Conservation (phyloP, 2,888 invertebrate genomes). For the Lampropteryx suffumata region DNA sequence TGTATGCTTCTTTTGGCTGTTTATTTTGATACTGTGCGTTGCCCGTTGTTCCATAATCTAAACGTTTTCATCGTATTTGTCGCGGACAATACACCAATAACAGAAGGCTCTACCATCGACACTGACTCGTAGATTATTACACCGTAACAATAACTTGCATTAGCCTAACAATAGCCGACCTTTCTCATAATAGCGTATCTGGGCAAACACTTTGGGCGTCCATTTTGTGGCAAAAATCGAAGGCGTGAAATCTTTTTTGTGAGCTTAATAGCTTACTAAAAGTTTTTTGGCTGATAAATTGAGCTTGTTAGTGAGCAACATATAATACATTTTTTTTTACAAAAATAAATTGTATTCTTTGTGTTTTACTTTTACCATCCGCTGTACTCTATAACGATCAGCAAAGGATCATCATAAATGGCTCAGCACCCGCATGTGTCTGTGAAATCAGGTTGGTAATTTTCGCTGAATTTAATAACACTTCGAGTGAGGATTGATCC, state of each 20-base stretch:
- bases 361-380: no score
- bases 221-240: conserved; percentile 14
- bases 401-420: no score
- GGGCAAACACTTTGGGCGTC: conserved; percentile 14
- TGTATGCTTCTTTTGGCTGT: no score
- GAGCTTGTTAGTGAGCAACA: not conserved
- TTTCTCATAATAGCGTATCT: conserved; percentile 22
- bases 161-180: conserved; percentile 46
- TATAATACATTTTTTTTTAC: no score
- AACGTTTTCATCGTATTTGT: conserved; percentile 6
- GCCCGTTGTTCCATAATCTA: not conserved
- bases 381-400: no score
- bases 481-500: no score
- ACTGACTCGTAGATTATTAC: conserved; percentile 12
- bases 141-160: conserved; percentile 48
- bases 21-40: no score
- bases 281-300: not conserved
- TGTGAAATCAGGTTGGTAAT: no score
- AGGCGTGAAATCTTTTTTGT: conserved; percentile 7
- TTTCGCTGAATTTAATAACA: no score
- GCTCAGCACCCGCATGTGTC: no score
- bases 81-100: conserved; percentile 18
- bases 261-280: not conserved
- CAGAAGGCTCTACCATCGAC: conserved; percentile 6
- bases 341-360: no score